Evolutionary conservation across 2,797 vertebrate species (phyloP), one percentile per base, ranked within the genome.

Genomic region (Cyclopterus lumpus): DNA sequence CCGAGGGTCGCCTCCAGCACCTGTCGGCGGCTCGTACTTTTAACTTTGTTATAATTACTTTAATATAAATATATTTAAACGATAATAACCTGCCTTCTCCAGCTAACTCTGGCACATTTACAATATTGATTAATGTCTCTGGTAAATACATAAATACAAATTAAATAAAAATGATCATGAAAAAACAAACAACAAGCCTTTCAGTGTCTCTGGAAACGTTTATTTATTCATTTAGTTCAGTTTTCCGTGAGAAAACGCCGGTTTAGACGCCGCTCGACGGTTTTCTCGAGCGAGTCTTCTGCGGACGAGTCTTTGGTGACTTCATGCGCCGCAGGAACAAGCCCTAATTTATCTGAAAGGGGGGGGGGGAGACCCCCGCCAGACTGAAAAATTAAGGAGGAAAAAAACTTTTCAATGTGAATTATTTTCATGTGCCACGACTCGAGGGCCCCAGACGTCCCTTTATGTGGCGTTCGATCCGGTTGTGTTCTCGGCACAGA

Each of bases 401-500:
- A n/a, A 94, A 94, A 94, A 95, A 94, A 87, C 81, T 92, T 94
- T 94, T 95, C 92, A 93, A 79, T 60, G 91, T 93, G 93, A 93
- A 94, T 95, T 94, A 93, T n/a, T n/a, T 87, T 84, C 80, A 85
- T 88, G 88, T 86, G 89, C 92, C 94, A 92, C 76, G 90, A 88
- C 85, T 86, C 62, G 12, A 67, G 88, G 84, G 93, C 90, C 91
- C 82, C 84, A 93, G 91, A 91, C 80, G 77, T 93, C 93, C 88
- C 92, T 95, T 95, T 95, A 95, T 26, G 3, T 26, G 26, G 26
- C 26, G 80, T 76, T 68, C 75, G 34, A 74, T 75, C 4, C 54
- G 57, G 62, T 91, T 93, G 93, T 89, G 91, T 91, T 89, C 85
- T 91, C 88, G 76, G 84, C 89, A 83, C 81, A 92, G 86, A 59